Evolutionary conservation across 2,888 invertebrate genomes (phyloP).

Genomic region (Eilema caniola): DNA sequence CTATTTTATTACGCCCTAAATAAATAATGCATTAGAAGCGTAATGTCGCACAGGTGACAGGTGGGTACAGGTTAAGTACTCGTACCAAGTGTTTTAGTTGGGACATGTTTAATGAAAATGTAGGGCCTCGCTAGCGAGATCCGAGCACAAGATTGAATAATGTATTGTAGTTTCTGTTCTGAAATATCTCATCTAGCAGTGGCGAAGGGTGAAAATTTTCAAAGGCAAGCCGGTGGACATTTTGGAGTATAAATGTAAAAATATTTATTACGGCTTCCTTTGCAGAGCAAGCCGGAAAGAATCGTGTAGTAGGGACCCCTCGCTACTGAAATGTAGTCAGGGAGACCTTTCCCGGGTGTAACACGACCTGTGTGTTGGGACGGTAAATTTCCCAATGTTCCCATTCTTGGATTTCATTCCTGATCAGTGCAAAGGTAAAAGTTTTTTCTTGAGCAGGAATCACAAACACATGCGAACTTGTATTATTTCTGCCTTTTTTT

Average conservation of each 20-base stretch:
- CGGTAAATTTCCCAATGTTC: neutral
- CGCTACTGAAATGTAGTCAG: neutral
- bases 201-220: too few species aligned
- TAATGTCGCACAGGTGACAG: constrained; percentile 18
- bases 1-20: constrained; percentile 47
- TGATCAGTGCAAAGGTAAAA: too few species aligned
- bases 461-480: too few species aligned
- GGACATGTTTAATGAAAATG: constrained; percentile 20
- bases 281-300: too few species aligned
- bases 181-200: constrained; percentile 6
- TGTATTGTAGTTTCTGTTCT: constrained; percentile 13
- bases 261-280: too few species aligned
- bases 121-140: neutral
- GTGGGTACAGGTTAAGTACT: constrained; percentile 11
- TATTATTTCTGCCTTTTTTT: too few species aligned
- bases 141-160: constrained; percentile 11
- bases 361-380: neutral
- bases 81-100: constrained; percentile 1
- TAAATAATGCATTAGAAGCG: constrained; percentile 42
- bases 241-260: too few species aligned
- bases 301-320: too few species aligned
- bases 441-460: too few species aligned
- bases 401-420: too few species aligned
- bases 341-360: neutral
- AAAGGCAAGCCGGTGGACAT: too few species aligned